phyloP scores from a whole-genome alignment of 2,113 vertebrate genomes.

The Coturnix japonica region DNA sequence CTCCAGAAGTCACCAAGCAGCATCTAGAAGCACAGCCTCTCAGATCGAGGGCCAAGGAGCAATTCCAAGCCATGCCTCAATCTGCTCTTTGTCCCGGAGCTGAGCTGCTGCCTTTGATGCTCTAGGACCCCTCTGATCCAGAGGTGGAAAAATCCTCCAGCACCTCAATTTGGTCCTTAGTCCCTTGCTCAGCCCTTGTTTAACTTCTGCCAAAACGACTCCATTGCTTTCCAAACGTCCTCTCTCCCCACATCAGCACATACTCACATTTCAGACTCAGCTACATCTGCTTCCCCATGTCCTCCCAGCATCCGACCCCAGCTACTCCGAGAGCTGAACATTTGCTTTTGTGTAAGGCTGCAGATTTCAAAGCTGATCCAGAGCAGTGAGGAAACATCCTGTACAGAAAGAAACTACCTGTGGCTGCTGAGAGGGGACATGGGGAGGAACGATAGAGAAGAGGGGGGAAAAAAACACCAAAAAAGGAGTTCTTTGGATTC shows the following conservation, averaged over 20 bases:
- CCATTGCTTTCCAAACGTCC: not conserved
- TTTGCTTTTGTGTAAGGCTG: not conserved
- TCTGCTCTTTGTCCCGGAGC: not conserved
- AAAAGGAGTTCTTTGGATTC: not conserved
- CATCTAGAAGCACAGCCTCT: not conserved
- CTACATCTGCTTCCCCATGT: not conserved
- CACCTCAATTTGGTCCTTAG: not conserved
- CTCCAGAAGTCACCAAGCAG: not conserved
- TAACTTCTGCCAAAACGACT: not conserved
- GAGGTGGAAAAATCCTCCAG: constrained; percentile 23
- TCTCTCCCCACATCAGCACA: not conserved
- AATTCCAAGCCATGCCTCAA: not conserved
- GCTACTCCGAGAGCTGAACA: not conserved
- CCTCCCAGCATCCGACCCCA: not conserved
- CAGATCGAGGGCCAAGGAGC: not conserved
- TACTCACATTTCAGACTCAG: not conserved
- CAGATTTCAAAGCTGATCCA: not conserved
- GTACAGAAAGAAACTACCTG: not conserved
- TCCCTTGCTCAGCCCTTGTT: not conserved
- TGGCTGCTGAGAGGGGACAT: not conserved
- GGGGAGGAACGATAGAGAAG: not conserved
- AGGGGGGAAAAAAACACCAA: not conserved
- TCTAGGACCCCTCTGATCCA: constrained; percentile 21
- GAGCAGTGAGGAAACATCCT: not conserved
- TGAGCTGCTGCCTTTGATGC: constrained; percentile 15